Percentiles rank a stretch among this genome's conserved stretches.
Conservation (phyloP, 2,888 invertebrate genomes). For the Caenorhabditis sp. region DNA sequence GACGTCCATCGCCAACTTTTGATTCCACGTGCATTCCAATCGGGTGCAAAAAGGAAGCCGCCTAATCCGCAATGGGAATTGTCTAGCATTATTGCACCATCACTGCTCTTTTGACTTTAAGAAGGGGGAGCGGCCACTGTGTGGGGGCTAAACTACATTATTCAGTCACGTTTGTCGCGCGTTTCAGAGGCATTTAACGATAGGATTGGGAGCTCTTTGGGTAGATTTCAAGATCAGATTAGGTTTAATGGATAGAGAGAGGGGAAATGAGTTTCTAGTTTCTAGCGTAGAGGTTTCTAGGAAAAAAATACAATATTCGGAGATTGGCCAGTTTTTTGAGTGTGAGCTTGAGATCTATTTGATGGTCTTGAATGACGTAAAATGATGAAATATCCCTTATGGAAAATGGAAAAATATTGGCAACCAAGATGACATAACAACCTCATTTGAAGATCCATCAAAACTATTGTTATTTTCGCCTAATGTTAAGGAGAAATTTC, state of each 20-base stretch:
- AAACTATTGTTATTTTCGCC: too few species aligned
- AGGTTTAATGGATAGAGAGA: not conserved
- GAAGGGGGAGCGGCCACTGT: not conserved
- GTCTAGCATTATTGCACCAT: conserved; percentile 38
- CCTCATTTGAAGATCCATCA: too few species aligned
- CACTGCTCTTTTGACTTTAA: conserved; percentile 28
- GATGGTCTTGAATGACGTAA: too few species aligned
- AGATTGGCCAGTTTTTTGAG: too few species aligned
- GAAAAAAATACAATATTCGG: too few species aligned
- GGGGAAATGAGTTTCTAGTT: not conserved
- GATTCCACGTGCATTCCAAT: conserved; percentile 10
- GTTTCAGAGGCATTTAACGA: conserved; percentile 33
- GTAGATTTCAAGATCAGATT: conserved; percentile 37
- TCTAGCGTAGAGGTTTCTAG: not conserved
- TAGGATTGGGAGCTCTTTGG: conserved; percentile 36
- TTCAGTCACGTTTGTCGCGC: conserved; percentile 39
- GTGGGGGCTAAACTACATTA: conserved; percentile 38
- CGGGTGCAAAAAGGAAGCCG: conserved; percentile 26
- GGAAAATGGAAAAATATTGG: too few species aligned
- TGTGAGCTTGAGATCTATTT: too few species aligned
- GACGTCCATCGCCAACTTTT: conserved; percentile 19
- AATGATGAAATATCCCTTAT: too few species aligned
- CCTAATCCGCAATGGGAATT: conserved; percentile 47
- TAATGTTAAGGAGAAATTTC: too few species aligned
- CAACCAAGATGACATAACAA: too few species aligned